Evolutionary conservation across 37 sponge, comb jelly and placozoan genomes (phyloP).

Genomic region (Axinella damicornis): DNA sequence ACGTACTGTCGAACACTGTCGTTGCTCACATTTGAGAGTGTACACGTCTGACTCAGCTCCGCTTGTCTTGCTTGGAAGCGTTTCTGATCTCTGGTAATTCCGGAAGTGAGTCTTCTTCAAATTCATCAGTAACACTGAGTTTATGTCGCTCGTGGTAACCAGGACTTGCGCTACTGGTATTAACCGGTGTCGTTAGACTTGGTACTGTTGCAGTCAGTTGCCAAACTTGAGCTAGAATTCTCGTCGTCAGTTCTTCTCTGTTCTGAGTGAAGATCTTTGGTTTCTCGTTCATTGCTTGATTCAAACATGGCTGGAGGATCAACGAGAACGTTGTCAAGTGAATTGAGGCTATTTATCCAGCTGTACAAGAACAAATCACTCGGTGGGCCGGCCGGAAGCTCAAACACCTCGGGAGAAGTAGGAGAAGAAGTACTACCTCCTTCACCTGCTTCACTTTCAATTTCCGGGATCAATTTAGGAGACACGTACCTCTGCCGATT

Average conservation of each 20-base stretch:
- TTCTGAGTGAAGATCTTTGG: not conserved
- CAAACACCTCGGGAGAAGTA: not conserved
- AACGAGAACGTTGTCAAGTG: conserved; percentile 44
- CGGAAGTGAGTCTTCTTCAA: no score
- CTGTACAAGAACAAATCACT: not conserved
- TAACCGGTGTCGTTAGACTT: conserved; percentile 57
- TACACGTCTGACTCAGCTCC: no score
- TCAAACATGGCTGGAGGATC: conserved; percentile 55
- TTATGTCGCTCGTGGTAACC: conserved; percentile 1
- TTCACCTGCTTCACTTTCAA: no score
- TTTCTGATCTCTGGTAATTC: no score
- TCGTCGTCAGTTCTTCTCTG: not conserved
- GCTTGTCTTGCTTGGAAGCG: no score
- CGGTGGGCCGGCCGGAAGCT: conserved; percentile 1
- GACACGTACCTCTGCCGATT: no score
- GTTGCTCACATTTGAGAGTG: no score
- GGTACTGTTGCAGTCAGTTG: conserved; percentile 41
- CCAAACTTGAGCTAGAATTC: not conserved
- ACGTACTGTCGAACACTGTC: no score
- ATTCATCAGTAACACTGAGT: not conserved
- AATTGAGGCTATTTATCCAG: conserved; percentile 16
- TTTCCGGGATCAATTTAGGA: no score
- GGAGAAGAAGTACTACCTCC: no score
- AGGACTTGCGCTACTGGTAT: conserved; percentile 58
- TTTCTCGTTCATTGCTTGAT: not conserved